Evolutionary conservation across 2,888 invertebrate species (phyloP).

Genomic region (Leptodirus hochenwartii): DNA sequence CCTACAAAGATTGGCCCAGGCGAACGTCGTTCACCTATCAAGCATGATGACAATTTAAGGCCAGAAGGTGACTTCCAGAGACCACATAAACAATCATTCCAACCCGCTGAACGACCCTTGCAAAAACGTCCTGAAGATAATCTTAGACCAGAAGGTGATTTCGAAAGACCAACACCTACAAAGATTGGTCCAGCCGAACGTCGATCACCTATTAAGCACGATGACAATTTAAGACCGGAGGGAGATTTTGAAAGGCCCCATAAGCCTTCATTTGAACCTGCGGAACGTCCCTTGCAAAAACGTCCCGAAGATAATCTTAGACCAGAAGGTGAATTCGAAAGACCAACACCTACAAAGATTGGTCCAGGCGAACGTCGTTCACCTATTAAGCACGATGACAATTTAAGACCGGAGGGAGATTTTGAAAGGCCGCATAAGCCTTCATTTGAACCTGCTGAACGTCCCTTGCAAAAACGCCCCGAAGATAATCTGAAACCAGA

Average conservation of each 20-base stretch:
- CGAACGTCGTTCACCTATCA: conserved; percentile 25
- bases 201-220: conserved; percentile 22
- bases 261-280: conserved; percentile 23
- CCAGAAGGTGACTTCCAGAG: conserved; percentile 34
- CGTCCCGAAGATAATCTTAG: conserved; percentile 28
- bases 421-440: conserved; percentile 30
- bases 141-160: conserved; percentile 27
- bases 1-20: conserved; percentile 25
- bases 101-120: conserved; percentile 24
- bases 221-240: conserved; percentile 23
- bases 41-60: conserved; percentile 34
- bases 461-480: conserved; percentile 29
- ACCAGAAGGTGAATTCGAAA: conserved; percentile 32
- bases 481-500: conserved; percentile 38
- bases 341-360: conserved; percentile 30
- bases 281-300: conserved; percentile 26
- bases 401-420: conserved; percentile 37
- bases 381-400: conserved; percentile 36
- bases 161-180: conserved; percentile 26
- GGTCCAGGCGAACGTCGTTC: conserved; percentile 37
- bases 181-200: conserved; percentile 21
- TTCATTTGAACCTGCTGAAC: conserved; percentile 22
- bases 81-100: conserved; percentile 20
- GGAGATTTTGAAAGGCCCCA: conserved; percentile 27
- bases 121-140: conserved; percentile 29